Conservation (phyloP, 2,797 vertebrate species). For the Hyperoplus immaculatus region DNA sequence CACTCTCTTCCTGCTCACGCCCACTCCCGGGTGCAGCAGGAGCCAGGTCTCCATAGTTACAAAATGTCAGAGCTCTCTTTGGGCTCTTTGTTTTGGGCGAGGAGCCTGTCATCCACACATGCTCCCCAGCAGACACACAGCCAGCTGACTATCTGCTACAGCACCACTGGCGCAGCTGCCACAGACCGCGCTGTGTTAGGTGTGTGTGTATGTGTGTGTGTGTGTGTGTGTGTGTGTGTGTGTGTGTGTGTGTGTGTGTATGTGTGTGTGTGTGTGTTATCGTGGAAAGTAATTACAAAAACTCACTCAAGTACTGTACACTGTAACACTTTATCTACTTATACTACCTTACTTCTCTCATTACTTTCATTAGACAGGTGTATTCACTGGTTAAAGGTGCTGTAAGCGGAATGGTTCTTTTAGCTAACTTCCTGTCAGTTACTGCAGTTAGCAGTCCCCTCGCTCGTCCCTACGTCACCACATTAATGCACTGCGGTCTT, state of each 20-base stretch:
- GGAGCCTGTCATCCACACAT: constrained; percentile 76
- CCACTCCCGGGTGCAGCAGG: constrained; percentile 72
- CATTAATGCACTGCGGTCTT: too few species aligned
- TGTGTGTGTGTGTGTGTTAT: too few species aligned
- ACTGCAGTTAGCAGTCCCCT: too few species aligned
- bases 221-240: constrained; percentile 16
- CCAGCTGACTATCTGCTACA: constrained; percentile 48
- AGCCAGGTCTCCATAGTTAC: constrained; percentile 84
- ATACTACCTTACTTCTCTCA: background rate
- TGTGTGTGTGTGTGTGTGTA: too few species aligned
- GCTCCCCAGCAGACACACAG: constrained; percentile 63
- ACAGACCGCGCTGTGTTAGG: constrained; percentile 3
- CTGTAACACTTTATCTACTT: background rate
- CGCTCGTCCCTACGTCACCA: too few species aligned
- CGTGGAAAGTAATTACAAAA: background rate
- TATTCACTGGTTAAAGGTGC: background rate
- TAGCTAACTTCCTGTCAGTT: too few species aligned
- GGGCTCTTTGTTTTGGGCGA: constrained; percentile 79
- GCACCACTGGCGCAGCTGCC: constrained; percentile 62
- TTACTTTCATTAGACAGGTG: background rate
- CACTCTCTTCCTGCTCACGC: constrained; percentile 79
- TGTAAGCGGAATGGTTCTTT: too few species aligned
- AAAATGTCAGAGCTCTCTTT: constrained; percentile 86
- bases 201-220: constrained; percentile 19
- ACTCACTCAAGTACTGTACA: constrained; percentile 2